These are phyloP conservation scores for Sapayoa aenigma DNA, from an alignment of 2,113 vertebrate genomes.

Conservation along the genomic window DNA sequence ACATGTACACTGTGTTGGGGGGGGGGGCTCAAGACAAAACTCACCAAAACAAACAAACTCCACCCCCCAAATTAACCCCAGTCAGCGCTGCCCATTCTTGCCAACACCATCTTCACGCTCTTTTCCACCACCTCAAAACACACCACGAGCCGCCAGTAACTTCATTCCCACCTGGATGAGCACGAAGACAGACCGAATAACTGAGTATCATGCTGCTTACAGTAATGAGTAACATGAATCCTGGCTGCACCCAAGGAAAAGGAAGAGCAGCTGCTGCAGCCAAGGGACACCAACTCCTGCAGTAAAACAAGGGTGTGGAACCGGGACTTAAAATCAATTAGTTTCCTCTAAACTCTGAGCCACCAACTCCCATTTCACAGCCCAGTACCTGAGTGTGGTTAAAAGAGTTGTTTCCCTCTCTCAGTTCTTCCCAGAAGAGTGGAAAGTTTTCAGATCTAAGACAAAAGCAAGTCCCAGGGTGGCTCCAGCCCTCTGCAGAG, in stretches of 20 bases:
- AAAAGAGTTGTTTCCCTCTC: not conserved
- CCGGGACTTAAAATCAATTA: not conserved
- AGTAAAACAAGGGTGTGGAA: not conserved
- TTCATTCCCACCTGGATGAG: not conserved
- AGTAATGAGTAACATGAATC: not conserved
- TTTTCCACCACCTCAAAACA: not conserved
- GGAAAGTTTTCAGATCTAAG: not conserved
- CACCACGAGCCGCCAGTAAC: fast-evolving
- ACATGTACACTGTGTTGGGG: not conserved
- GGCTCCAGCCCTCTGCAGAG: not conserved
- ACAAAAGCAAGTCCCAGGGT: not conserved
- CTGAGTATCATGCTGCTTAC: not conserved
- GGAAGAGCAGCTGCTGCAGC: not conserved
- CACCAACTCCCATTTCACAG: not conserved
- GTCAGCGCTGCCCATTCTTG: not conserved
- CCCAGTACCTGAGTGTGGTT: not conserved
- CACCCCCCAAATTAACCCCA: not conserved
- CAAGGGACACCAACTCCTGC: not conserved
- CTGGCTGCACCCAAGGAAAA: not conserved
- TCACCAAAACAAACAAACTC: not conserved
- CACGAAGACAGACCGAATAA: not conserved
- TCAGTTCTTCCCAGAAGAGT: not conserved
- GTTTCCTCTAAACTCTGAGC: not conserved
- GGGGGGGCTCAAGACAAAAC: not conserved
- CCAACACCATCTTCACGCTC: not conserved